Conservation (phyloP, 2,888 invertebrate genomes). For the Drosophila monieri region DNA sequence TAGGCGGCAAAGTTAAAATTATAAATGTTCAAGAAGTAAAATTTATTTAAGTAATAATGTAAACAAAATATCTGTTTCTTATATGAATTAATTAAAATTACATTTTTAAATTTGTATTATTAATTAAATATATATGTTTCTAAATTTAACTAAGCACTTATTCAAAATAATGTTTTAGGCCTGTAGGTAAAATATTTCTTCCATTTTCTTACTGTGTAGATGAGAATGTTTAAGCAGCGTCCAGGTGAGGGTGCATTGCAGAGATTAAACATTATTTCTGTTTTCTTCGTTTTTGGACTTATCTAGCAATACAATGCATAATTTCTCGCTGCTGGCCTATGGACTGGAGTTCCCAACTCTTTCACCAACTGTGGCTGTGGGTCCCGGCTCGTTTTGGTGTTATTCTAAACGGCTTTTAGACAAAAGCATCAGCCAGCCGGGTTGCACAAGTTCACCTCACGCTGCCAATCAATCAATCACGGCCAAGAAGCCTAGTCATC, state of each 20-base stretch:
- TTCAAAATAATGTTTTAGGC: too few species aligned
- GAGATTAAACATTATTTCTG: slow-evolving; percentile 41
- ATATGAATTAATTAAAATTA: too few species aligned
- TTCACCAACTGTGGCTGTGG: slow-evolving; percentile 16
- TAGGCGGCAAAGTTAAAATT: slow-evolving; percentile 43
- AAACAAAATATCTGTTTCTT: too few species aligned
- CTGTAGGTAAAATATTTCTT: too few species aligned
- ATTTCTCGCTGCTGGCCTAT: slow-evolving; percentile 71
- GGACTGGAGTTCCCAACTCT: slow-evolving; percentile 22
- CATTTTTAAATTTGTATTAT: too few species aligned
- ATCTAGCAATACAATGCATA: slow-evolving; percentile 68
- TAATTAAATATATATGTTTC: too few species aligned
- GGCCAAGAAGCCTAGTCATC: slow-evolving; percentile 70
- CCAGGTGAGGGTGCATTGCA: slow-evolving; percentile 45
- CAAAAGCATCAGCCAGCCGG: slow-evolving; percentile 63
- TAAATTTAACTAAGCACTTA: too few species aligned
- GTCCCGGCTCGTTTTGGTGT: slow-evolving; percentile 56
- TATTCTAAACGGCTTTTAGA: slow-evolving; percentile 80
- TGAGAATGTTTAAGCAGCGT: slow-evolving; percentile 12
- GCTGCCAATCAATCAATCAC: slow-evolving; percentile 82
- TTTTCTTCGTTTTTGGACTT: slow-evolving; percentile 20
- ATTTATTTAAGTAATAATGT: too few species aligned
- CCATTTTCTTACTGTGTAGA: slow-evolving; percentile 6
- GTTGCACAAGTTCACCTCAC: slow-evolving; percentile 68
- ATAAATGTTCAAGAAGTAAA: too few species aligned